Evolutionary conservation across 1,140 invertebrate genomes (phyloP), one percentile per base, ranked within the genome.

Genomic region (Trichonephila clavata): DNA sequence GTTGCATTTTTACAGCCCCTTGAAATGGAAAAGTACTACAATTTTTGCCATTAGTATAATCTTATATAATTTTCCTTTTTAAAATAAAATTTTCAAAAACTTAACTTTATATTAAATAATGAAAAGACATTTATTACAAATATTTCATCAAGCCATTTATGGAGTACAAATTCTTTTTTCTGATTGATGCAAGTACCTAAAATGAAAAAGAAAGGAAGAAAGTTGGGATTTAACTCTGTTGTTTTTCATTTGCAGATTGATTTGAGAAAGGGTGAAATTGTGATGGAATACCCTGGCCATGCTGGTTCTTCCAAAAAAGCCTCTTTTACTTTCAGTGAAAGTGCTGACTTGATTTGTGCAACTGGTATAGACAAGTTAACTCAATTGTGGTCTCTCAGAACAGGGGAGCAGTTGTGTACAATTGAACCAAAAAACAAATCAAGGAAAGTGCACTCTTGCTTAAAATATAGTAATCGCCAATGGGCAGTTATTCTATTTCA

Each of bases 401-500:
- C 84, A 13, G 84, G 84, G 20, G 18, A n/a, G 16, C 84, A 27
- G 16, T 24, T 86, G 5, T 43, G 21, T 43, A 20, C 57, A 3
- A 27, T 86, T 20, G 50, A 61, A 60, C 84, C 84, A 65, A 24
- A 6, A 27, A 60, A 63, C 10, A 32, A 24, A 27, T 18, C 18
- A 18, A 32, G 32, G 20, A 86, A 63, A 27, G n/a, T 60, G 1
- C 84, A 86, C 65, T 86, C 84, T 20, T 86, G 84, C n/a, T 39
- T 86, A 16, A 86, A 63, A 20, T 27, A 8, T 39, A 18, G 39
- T 63, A 60, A 65, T 8, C 24, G 24, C 21, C 50, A 27, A 18
- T 86, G 84, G 84, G 63, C 24, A 27, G 60, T 63, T 86, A n/a
- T 59, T 18, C 18, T 86, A n/a, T 63, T 86, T 32, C 84, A 86